Conservation (phyloP, 2,888 invertebrate species). For the Orthosia gothica region DNA sequence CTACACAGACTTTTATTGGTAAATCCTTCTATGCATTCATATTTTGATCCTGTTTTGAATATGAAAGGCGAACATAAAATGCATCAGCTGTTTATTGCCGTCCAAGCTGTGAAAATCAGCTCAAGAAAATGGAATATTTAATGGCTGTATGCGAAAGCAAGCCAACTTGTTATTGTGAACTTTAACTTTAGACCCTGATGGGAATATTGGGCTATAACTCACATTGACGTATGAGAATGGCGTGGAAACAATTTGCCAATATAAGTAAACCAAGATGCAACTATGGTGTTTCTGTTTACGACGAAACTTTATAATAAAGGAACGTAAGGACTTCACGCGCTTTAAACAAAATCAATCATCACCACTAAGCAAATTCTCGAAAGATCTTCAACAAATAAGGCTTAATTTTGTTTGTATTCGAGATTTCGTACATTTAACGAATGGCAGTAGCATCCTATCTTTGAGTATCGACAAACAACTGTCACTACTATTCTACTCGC, state of each 20-base stretch:
- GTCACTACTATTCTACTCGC: background rate
- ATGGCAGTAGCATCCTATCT: no score
- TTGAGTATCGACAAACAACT: no score
- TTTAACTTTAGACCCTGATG: conserved; percentile 36
- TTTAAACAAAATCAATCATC: background rate
- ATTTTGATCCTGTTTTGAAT: conserved; percentile 49
- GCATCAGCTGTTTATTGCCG: conserved; percentile 57
- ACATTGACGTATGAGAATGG: conserved; percentile 6
- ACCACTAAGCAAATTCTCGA: background rate
- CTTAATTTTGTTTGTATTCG: background rate
- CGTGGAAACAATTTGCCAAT: conserved; percentile 22
- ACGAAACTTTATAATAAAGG: background rate
- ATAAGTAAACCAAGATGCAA: background rate
- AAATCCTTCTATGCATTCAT: conserved; percentile 45
- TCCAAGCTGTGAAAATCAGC: conserved; percentile 48
- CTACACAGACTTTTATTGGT: conserved; percentile 40
- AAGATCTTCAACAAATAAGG: background rate
- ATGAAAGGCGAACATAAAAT: conserved; percentile 55
- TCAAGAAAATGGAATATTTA: conserved; percentile 54
- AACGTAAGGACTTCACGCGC: background rate
- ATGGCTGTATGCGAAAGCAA: conserved; percentile 33
- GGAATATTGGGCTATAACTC: conserved; percentile 42
- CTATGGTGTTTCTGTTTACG: background rate
- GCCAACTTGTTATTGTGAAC: conserved; percentile 36
- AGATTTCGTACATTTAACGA: background rate